These are phyloP conservation scores for Miltochrista miniata DNA, from an alignment of 2,888 invertebrate genomes.

Conservation along the genomic window DNA sequence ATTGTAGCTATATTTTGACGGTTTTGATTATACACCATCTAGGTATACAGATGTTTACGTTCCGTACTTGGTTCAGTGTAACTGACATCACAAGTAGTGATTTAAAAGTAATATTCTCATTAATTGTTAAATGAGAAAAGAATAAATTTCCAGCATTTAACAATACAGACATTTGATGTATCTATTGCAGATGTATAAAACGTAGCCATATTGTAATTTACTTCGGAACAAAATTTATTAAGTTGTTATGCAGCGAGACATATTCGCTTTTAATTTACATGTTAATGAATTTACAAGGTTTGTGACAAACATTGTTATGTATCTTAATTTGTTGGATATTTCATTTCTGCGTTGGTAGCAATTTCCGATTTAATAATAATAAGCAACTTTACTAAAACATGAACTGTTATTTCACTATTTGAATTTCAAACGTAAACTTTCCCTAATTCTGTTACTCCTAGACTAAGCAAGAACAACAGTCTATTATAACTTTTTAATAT, in stretches of 20 bases:
- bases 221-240: background rate
- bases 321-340: background rate
- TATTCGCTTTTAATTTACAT: background rate
- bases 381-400: background rate
- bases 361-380: background rate
- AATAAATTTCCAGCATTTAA: too few relatives aligned
- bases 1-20: too few relatives aligned
- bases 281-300: background rate
- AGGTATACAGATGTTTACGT: too few relatives aligned
- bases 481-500: constrained; percentile 30
- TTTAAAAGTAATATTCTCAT: too few relatives aligned
- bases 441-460: constrained; percentile 2
- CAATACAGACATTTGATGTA: too few relatives aligned
- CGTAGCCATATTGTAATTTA: background rate
- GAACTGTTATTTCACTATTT: background rate
- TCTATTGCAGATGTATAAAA: too few relatives aligned
- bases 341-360: background rate
- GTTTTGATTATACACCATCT: too few relatives aligned
- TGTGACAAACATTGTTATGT: background rate
- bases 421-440: background rate
- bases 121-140: too few relatives aligned
- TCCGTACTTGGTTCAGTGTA: too few relatives aligned
- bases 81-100: too few relatives aligned
- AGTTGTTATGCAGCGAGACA: background rate
- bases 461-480: constrained; percentile 16